Conservation (phyloP, 2,113 vertebrate genomes). For the Boleophthalmus pectinirostris region DNA sequence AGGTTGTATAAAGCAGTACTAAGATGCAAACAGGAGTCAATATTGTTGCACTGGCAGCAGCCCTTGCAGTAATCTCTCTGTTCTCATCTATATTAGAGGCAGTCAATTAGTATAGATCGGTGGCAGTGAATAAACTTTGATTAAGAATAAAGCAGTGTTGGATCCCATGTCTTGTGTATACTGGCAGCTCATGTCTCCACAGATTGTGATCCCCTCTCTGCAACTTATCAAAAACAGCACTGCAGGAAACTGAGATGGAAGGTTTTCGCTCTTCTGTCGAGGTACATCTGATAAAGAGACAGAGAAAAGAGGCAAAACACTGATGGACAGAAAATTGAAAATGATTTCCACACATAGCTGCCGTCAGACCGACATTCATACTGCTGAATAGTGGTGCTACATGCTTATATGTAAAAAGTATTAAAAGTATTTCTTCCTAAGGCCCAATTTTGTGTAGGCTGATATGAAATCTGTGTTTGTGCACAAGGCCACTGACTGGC, state of each 20-base stretch:
- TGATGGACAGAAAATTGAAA: constrained; percentile 19
- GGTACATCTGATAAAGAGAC: constrained; percentile 33
- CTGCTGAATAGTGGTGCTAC: constrained; percentile 6
- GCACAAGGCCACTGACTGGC: constrained; percentile 31
- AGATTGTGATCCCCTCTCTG: constrained; percentile 17
- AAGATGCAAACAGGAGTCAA: constrained; percentile 9
- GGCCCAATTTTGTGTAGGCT: constrained; percentile 25
- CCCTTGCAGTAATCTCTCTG: constrained; percentile 29
- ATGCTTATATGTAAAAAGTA: constrained; percentile 19
- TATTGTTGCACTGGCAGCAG: constrained; percentile 14
- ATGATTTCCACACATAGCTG: constrained; percentile 29
- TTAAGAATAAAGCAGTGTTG: constrained; percentile 38
- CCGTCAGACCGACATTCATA: constrained; percentile 17
- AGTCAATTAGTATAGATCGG: constrained; percentile 43
- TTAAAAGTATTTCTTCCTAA: constrained; percentile 39
- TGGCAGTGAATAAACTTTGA: constrained; percentile 40
- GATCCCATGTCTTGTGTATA: constrained; percentile 37
- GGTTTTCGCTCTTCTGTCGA: constrained; percentile 10
- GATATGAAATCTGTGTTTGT: constrained; percentile 25
- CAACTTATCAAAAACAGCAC: constrained; percentile 41
- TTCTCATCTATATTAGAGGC: constrained; percentile 35
- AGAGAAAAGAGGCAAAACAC: constrained; percentile 13
- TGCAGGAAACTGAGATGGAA: constrained; percentile 23
- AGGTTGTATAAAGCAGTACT: not conserved
- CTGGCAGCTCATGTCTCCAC: constrained; percentile 33